phyloP scores from a whole-genome alignment of 2,113 vertebrate genomes.

The Zosterops hypoxanthus region DNA sequence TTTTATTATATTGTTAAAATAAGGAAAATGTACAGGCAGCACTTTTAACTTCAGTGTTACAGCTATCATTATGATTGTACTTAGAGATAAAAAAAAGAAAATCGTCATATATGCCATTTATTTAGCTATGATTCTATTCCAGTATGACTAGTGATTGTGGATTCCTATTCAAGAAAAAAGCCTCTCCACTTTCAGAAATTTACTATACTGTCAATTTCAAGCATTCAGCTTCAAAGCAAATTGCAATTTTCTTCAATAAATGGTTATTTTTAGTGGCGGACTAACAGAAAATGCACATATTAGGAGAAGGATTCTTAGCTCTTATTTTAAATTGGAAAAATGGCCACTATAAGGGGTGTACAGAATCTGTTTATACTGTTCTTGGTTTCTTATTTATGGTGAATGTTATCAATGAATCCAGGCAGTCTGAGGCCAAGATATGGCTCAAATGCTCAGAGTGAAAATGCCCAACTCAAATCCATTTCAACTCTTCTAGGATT shows the following conservation, averaged over 20 bases:
- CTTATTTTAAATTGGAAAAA: not conserved
- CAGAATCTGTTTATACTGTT: not conserved
- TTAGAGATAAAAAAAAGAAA: slow-evolving; percentile 25
- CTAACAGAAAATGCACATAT: not conserved
- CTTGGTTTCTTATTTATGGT: not conserved
- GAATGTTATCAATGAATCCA: not conserved
- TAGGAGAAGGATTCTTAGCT: not conserved
- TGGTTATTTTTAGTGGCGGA: not conserved
- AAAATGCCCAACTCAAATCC: not conserved
- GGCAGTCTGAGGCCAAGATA: not conserved
- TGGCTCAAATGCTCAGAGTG: not conserved
- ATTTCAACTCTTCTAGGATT: not conserved
- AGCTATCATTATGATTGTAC: not conserved
- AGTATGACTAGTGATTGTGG: not conserved
- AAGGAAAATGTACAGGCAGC: not conserved
- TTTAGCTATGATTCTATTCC: slow-evolving; percentile 15
- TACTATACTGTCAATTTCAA: not conserved
- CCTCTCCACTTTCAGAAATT: not conserved
- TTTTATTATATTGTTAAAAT: slow-evolving; percentile 35
- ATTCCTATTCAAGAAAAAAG: not conserved
- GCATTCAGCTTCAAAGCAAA: slow-evolving; percentile 11
- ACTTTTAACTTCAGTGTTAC: not conserved
- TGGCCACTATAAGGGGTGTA: not conserved
- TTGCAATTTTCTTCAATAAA: slow-evolving; percentile 7
- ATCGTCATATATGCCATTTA: not conserved